These are phyloP conservation scores for Sphaerophoria taeniata DNA, from an alignment of 2,888 invertebrate species.

Conservation along the genomic window DNA sequence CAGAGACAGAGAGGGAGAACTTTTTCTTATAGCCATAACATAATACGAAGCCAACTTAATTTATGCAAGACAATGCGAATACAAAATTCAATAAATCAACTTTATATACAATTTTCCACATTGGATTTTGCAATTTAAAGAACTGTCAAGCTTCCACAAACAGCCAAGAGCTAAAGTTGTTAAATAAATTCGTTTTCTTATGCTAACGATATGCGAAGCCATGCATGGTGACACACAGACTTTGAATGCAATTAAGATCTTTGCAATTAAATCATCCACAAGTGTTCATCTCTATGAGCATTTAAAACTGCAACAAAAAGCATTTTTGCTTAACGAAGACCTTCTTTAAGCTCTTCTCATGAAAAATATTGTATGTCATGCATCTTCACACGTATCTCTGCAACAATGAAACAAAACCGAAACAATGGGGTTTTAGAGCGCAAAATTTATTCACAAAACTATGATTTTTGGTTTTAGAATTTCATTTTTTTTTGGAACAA, in stretches of 20 bases:
- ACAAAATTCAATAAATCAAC: slow-evolving; percentile 39
- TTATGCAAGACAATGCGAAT: slow-evolving; percentile 29
- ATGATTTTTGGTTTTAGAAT: slow-evolving; percentile 28
- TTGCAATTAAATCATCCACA: slow-evolving; percentile 31
- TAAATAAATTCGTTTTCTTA: slow-evolving; percentile 14
- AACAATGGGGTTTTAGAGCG: slow-evolving; percentile 17
- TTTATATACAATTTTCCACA: slow-evolving; percentile 6
- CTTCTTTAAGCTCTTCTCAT: neutral
- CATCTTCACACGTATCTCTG: slow-evolving; percentile 21
- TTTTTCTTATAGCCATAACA: too few species aligned
- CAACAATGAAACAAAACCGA: neutral
- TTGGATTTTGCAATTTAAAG: slow-evolving; percentile 23
- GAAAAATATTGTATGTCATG: slow-evolving; percentile 21
- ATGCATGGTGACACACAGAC: neutral
- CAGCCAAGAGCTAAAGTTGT: neutral
- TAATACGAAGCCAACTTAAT: slow-evolving; percentile 8
- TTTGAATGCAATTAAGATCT: slow-evolving; percentile 36
- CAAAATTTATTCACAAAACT: slow-evolving; percentile 41
- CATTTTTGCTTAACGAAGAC: neutral
- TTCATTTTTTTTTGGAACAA: neutral
- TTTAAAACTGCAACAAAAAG: neutral
- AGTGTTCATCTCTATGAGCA: slow-evolving; percentile 16
- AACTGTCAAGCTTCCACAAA: slow-evolving; percentile 13
- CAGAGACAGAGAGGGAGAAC: neutral
- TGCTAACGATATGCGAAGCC: slow-evolving; percentile 12